phyloP scores from a whole-genome alignment of 2,113 vertebrate genomes.

The Cynoglossus semilaevis region DNA sequence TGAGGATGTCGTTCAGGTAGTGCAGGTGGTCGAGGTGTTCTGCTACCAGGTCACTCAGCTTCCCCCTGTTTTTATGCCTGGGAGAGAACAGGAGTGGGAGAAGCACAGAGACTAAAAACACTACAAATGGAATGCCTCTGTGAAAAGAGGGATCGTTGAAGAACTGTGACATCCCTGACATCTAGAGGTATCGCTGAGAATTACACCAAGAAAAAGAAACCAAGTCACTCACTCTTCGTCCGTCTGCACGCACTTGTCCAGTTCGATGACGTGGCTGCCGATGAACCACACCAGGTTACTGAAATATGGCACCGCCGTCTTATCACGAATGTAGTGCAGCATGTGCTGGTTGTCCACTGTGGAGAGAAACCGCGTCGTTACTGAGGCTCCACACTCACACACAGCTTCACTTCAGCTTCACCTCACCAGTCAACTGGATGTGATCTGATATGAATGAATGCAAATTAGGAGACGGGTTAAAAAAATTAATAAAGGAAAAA shows the following conservation, averaged over 20 bases:
- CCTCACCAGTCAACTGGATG: no score
- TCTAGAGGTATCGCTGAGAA: conserved; percentile 43
- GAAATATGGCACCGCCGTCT: conserved; percentile 97
- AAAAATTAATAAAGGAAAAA: no score
- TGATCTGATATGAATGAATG: no score
- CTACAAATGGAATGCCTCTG: no score
- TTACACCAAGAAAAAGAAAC: neutral
- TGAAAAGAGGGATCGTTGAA: no score
- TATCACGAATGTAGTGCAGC: conserved; percentile 98
- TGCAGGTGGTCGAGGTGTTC: conserved; percentile 98
- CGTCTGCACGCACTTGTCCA: conserved; percentile 97
- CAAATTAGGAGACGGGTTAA: no score
- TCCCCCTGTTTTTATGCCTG: conserved; percentile 94
- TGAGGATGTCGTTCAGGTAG: conserved; percentile 98
- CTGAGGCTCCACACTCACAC: neutral
- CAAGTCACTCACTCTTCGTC: conserved; percentile 91
- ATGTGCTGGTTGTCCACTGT: conserved; percentile 99
- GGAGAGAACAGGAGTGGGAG: conserved; percentile 6
- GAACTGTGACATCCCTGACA: conserved; percentile 27
- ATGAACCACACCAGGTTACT: conserved; percentile 99
- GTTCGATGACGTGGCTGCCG: conserved; percentile 95
- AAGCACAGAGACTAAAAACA: neutral
- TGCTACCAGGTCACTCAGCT: conserved; percentile 93
- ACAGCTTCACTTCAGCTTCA: no score
- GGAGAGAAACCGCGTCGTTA: conserved; percentile 28